Conservation (phyloP, 2,113 vertebrate species). For the Bostrychus sinensis region DNA sequence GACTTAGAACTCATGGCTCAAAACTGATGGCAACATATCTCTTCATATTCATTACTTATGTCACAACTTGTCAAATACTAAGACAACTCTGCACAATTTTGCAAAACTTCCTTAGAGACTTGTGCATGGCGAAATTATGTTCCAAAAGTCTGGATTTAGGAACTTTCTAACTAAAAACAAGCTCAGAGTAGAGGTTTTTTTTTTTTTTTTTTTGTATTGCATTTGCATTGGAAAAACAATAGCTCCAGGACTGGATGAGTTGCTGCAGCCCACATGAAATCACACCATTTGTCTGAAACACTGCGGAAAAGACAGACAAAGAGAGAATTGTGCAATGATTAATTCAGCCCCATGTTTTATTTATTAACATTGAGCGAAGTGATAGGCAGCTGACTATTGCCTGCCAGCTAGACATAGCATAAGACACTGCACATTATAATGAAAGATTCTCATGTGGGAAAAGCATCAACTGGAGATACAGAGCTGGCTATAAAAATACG, state of each 20-base stretch:
- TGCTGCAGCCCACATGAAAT: neutral
- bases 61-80: neutral
- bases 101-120: too few relatives aligned
- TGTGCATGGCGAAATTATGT: too few relatives aligned
- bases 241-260: conserved; percentile 12
- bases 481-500: conserved; percentile 59
- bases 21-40: too few relatives aligned
- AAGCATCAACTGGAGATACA: conserved; percentile 57
- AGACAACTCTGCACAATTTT: too few relatives aligned
- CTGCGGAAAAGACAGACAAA: conserved; percentile 1
- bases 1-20: too few relatives aligned
- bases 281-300: neutral
- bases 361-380: conserved; percentile 51
- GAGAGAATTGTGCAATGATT: conserved; percentile 3
- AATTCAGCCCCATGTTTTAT: conserved; percentile 53
- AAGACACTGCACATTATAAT: conserved; percentile 34
- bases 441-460: conserved; percentile 69
- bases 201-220: neutral
- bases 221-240: conserved; percentile 7
- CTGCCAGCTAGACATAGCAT: conserved; percentile 36
- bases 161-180: neutral
- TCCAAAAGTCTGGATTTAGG: too few relatives aligned
- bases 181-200: too few relatives aligned
- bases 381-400: conserved; percentile 40
- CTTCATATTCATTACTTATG: neutral